Percentiles rank a stretch among this genome's conserved stretches.
Evolutionary conservation across 2,797 vertebrate genomes (phyloP).

Genomic region (Jordanella pulchra): DNA sequence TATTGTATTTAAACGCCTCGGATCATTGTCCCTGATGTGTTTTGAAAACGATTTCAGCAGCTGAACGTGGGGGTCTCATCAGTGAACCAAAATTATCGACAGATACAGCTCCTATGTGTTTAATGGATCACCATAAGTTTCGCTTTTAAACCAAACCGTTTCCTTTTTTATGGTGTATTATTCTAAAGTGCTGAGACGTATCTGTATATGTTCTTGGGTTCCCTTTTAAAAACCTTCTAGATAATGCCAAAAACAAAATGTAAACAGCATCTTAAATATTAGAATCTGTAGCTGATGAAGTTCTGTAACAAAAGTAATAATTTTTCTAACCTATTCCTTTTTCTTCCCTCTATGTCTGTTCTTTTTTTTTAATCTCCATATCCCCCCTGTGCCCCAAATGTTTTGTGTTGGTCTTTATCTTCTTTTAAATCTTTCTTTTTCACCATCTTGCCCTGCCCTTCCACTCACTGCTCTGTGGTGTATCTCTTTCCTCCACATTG

Average conservation of each 20-base stretch:
- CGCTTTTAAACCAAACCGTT: not conserved
- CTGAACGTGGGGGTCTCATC: not conserved
- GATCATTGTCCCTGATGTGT: not conserved
- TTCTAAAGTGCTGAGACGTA: not conserved
- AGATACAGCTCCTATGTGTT: not conserved
- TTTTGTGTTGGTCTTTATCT: slow-evolving; percentile 21
- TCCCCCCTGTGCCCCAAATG: not conserved
- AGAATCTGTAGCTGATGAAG: not conserved
- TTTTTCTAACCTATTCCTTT: slow-evolving; percentile 31
- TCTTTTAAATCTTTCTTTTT: slow-evolving; percentile 21
- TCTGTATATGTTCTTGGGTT: not conserved
- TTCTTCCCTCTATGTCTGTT: not conserved
- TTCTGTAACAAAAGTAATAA: not conserved
- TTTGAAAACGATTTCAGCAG: not conserved
- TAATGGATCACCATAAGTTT: not conserved
- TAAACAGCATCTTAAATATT: not conserved
- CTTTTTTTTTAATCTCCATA: not conserved
- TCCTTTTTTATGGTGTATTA: not conserved
- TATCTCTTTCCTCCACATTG: slow-evolving; percentile 23
- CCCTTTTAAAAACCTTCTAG: not conserved
- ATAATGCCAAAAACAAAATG: not conserved
- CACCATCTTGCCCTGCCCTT: slow-evolving; percentile 1
- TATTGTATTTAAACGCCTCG: not conserved
- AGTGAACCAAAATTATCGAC: not conserved
- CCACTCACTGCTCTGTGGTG: slow-evolving; percentile 11